phyloP scores from a whole-genome alignment of 2,888 invertebrate genomes.

The Dione juno region DNA sequence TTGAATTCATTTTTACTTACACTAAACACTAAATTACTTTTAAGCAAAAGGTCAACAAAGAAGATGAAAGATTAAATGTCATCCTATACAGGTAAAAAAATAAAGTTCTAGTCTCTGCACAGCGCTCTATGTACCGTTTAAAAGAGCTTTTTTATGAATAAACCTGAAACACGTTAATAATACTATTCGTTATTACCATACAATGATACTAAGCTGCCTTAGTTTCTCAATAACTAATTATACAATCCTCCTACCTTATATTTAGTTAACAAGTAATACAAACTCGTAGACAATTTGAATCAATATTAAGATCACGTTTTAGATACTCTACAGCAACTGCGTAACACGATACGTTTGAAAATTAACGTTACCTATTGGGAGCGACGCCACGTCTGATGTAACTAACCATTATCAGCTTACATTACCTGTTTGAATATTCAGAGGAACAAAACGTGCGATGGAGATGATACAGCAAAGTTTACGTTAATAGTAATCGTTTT shows the following conservation, averaged over 20 bases:
- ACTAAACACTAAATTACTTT: background rate
- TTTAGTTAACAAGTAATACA: slow-evolving; percentile 34
- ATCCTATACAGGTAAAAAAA: background rate
- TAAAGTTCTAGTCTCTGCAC: background rate
- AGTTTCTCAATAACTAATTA: background rate
- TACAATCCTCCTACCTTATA: background rate
- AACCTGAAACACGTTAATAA: background rate
- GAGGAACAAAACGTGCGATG: slow-evolving; percentile 65
- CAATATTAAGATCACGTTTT: slow-evolving; percentile 74
- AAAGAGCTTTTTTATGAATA: slow-evolving; percentile 3
- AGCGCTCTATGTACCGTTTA: background rate
- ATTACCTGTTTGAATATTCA: slow-evolving; percentile 73
- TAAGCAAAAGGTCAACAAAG: background rate
- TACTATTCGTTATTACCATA: background rate
- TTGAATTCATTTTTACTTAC: too few relatives aligned
- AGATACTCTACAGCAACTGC: slow-evolving; percentile 63
- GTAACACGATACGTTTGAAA: slow-evolving; percentile 76
- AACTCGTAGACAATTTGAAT: slow-evolving; percentile 64
- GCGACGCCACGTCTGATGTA: slow-evolving; percentile 66
- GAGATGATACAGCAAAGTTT: slow-evolving; percentile 39
- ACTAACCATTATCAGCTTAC: slow-evolving; percentile 74
- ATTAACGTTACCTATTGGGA: slow-evolving; percentile 61
- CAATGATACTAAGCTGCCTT: background rate
- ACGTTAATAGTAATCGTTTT: slow-evolving; percentile 48
- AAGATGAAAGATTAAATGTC: background rate